Percentiles rank a stretch among this genome's conserved stretches.
Evolutionary conservation across 1,140 invertebrate species (phyloP).

Genomic region (Drosophila watanabei): DNA sequence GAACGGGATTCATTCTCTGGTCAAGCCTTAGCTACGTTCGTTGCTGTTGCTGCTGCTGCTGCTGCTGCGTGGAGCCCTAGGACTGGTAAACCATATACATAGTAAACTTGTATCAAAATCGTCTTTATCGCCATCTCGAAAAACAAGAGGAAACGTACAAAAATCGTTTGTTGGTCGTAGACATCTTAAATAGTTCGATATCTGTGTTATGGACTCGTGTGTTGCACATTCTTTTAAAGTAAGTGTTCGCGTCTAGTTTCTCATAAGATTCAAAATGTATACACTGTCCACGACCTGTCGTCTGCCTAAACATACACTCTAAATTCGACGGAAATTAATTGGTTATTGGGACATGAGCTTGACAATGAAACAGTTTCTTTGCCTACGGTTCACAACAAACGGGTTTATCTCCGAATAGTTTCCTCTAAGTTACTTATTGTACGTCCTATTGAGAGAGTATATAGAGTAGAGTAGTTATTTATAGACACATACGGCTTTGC

Average conservation of each 20-base stretch:
- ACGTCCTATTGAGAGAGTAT: constrained; percentile 36
- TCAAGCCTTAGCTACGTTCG: constrained; percentile 36
- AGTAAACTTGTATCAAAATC: constrained; percentile 55
- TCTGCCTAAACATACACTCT: constrained; percentile 21
- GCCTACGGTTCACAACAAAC: constrained; percentile 43
- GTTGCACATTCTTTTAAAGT: constrained; percentile 57
- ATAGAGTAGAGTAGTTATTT: constrained; percentile 37
- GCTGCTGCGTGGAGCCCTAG: constrained; percentile 30
- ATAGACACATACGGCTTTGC: constrained; percentile 66
- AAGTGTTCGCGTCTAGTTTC: constrained; percentile 56
- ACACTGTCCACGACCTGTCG: constrained; percentile 21
- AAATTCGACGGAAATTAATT: constrained; percentile 45
- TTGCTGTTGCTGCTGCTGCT: constrained; percentile 45
- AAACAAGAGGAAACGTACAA: constrained; percentile 51
- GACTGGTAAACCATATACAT: constrained; percentile 50
- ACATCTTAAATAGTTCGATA: constrained; percentile 58
- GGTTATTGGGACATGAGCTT: constrained; percentile 32
- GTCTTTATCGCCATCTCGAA: constrained; percentile 20
- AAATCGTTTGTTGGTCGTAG: constrained; percentile 50
- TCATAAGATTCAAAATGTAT: constrained; percentile 59
- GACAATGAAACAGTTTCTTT: constrained; percentile 31
- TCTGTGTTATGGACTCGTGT: constrained; percentile 46
- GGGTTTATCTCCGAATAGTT: constrained; percentile 43
- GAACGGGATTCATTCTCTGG: not conserved
- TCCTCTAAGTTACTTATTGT: constrained; percentile 58